These are phyloP conservation scores for Sprattus sprattus DNA, from an alignment of 2,113 vertebrate genomes.

Conservation along the genomic window DNA sequence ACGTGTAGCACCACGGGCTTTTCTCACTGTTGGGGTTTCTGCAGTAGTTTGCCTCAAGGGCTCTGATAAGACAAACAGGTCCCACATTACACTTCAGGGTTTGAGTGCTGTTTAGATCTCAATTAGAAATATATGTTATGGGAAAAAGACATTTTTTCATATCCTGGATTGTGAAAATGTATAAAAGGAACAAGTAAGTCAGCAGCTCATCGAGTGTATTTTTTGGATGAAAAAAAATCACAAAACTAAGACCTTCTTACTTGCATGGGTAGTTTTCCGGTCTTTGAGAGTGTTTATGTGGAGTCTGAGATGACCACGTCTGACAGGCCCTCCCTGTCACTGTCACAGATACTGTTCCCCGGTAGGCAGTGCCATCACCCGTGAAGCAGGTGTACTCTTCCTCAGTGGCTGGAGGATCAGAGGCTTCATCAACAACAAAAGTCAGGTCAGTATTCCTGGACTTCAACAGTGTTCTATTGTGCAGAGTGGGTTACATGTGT, in stretches of 20 bases:
- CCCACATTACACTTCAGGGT: background rate
- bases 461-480: background rate
- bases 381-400: constrained; percentile 79
- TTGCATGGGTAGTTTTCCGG: constrained; percentile 94
- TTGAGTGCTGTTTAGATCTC: background rate
- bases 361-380: constrained; percentile 78
- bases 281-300: constrained; percentile 82
- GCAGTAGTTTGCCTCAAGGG: constrained; percentile 84
- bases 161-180: background rate
- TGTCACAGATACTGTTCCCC: constrained; percentile 77
- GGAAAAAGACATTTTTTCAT: background rate
- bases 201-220: background rate
- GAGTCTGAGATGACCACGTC: constrained; percentile 80
- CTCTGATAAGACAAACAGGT: constrained; percentile 60
- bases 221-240: background rate
- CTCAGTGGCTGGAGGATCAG: constrained; percentile 71
- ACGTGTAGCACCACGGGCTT: constrained; percentile 92
- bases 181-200: background rate
- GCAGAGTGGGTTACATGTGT: too few relatives aligned
- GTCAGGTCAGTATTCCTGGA: background rate
- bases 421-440: constrained; percentile 65
- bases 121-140: background rate
- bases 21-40: constrained; percentile 88
- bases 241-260: constrained; percentile 65
- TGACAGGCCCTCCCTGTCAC: constrained; percentile 82